Conservation (phyloP, 2,797 vertebrate species). For the Trachops cirrhosus region DNA sequence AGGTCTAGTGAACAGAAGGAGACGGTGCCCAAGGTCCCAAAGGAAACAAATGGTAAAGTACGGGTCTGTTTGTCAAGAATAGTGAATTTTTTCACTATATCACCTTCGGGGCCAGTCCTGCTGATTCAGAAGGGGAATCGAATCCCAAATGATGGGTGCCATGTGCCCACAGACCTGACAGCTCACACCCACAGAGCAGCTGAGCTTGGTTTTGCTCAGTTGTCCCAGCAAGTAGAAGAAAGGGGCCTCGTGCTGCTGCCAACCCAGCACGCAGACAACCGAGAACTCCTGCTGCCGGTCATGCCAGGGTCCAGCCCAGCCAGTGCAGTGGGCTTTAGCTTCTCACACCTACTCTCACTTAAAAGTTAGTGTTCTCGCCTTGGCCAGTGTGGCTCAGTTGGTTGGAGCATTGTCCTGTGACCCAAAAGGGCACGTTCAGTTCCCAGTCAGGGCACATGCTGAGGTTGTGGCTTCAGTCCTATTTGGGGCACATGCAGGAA, state of each 20-base stretch:
- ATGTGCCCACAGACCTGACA: background rate
- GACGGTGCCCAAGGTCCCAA: too few species aligned
- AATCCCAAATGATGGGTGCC: background rate
- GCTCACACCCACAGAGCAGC: rapidly evolving
- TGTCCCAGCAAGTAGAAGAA: background rate
- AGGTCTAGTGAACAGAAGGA: background rate
- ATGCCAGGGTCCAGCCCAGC: background rate
- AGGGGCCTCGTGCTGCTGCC: rapidly evolving
- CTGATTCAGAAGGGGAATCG: background rate
- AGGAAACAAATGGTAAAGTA: background rate
- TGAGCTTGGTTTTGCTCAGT: background rate
- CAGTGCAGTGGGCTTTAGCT: background rate
- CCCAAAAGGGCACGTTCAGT: background rate
- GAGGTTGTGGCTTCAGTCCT: background rate
- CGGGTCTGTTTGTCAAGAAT: background rate
- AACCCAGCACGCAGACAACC: background rate
- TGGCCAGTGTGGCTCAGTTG: background rate
- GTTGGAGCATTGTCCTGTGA: background rate
- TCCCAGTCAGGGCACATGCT: background rate
- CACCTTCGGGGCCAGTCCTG: background rate
- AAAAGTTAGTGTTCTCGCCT: background rate
- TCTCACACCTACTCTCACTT: background rate
- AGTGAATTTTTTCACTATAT: background rate
- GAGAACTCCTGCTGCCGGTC: background rate
- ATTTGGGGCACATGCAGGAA: background rate